phyloP scores from a whole-genome alignment of 2,797 vertebrate species.

The Simalia tracyae region DNA sequence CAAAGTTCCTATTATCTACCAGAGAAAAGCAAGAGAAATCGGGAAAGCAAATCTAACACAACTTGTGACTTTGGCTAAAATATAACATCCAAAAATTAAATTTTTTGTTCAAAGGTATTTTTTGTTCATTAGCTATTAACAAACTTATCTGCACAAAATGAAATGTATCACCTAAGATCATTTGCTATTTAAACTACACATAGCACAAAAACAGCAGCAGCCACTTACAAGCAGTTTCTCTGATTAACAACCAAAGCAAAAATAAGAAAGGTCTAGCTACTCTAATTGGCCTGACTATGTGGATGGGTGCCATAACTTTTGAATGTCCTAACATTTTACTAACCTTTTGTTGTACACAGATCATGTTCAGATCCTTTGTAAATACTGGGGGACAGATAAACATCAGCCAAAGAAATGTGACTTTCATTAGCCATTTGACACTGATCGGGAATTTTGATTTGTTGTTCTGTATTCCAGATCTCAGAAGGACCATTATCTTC shows the following conservation, averaged over 20 bases:
- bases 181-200: neutral
- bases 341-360: conserved; percentile 53
- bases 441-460: conserved; percentile 67
- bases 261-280: neutral
- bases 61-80: neutral
- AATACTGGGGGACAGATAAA: conserved; percentile 80
- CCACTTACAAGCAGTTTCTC: neutral
- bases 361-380: conserved; percentile 59
- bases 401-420: conserved; percentile 72
- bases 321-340: conserved; percentile 8
- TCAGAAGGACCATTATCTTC: conserved; percentile 59
- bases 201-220: neutral
- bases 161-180: neutral
- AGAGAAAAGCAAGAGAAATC: too few relatives aligned
- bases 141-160: neutral
- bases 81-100: neutral
- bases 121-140: neutral
- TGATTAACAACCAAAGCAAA: neutral
- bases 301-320: neutral
- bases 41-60: neutral
- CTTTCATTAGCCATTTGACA: conserved; percentile 61
- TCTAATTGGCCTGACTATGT: neutral
- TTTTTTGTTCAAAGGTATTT: neutral
- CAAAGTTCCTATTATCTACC: neutral
- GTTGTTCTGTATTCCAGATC: conserved; percentile 56